These are phyloP conservation scores for Butastur rufipennis DNA, from an alignment of 2,113 vertebrate species.

Conservation along the genomic window DNA sequence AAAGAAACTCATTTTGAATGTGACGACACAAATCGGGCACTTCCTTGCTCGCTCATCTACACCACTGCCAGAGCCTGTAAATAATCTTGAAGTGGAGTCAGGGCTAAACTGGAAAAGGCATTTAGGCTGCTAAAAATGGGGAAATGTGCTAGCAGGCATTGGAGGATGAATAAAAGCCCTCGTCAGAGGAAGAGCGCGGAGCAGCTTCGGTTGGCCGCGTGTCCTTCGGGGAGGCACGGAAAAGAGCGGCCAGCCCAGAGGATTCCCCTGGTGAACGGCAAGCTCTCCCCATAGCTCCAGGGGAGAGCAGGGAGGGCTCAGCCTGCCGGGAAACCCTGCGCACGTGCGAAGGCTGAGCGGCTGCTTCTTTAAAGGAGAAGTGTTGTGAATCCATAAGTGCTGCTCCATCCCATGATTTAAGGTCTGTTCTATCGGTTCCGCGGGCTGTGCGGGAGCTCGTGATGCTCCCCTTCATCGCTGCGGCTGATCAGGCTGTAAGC, in stretches of 20 bases:
- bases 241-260: neutral
- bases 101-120: constrained; percentile 21
- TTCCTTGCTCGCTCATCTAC: neutral
- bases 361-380: neutral
- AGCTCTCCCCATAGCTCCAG: neutral
- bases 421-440: neutral
- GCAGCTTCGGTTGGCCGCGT: neutral
- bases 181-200: neutral
- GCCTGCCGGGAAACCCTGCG: neutral
- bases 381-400: neutral
- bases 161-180: neutral
- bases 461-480: neutral
- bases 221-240: neutral
- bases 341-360: neutral
- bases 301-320: neutral
- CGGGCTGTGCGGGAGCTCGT: neutral
- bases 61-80: neutral
- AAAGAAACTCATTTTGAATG: neutral
- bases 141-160: neutral
- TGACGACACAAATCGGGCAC: neutral
- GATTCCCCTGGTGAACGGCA: neutral
- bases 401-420: neutral
- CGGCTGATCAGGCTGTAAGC: neutral
- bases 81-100: constrained; percentile 1
- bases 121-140: constrained; percentile 22